phyloP scores from a whole-genome alignment of 92 coral and sea anemone species.

The Meandrina meandrites region DNA sequence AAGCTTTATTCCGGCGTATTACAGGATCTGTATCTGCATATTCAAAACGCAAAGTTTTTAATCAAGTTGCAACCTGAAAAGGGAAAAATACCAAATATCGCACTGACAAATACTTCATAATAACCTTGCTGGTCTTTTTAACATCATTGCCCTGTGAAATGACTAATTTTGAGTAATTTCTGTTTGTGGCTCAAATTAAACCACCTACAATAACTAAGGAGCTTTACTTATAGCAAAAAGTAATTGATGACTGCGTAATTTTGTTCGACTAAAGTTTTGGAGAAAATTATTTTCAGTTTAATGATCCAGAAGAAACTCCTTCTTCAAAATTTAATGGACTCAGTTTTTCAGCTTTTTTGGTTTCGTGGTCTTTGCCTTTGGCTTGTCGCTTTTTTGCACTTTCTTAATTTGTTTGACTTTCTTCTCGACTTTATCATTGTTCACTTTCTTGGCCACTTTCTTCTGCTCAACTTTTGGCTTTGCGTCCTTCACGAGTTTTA shows the following conservation, averaged over 20 bases:
- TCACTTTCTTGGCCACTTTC: slow-evolving; percentile 39
- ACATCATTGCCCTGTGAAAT: neutral
- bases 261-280: neutral
- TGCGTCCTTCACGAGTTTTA: slow-evolving; percentile 12
- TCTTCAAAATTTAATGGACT: neutral
- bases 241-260: neutral
- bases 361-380: neutral
- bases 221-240: neutral
- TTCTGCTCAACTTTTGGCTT: slow-evolving; percentile 11
- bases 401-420: slow-evolving; percentile 20
- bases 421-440: slow-evolving; percentile 24
- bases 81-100: neutral
- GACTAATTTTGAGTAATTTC: neutral
- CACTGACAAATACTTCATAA: neutral
- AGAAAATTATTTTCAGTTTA: neutral
- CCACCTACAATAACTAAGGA: neutral
- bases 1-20: slow-evolving; percentile 3
- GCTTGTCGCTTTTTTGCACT: slow-evolving; percentile 1
- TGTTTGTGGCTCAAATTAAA: neutral
- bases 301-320: neutral
- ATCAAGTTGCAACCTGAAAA: neutral
- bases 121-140: neutral
- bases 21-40: neutral
- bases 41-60: neutral
- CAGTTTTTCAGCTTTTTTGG: slow-evolving; percentile 1